Conservation (phyloP, 2,888 invertebrate species). For the Polyommatus iphigenia region DNA sequence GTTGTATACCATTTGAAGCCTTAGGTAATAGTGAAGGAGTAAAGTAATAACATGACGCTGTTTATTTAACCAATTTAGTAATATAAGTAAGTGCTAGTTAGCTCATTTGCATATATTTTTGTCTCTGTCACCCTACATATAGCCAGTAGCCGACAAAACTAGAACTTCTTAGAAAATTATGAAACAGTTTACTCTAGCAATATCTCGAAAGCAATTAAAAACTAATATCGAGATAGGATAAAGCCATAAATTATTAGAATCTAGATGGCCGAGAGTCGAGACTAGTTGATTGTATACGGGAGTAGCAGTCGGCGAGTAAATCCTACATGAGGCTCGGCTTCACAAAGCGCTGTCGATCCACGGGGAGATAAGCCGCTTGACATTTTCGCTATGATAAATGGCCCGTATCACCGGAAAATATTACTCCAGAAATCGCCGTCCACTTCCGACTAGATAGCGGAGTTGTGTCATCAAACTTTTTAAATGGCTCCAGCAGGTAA, state of each 20-base stretch:
- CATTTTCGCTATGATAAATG: conserved; percentile 29
- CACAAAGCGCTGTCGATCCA: conserved; percentile 28
- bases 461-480: background rate
- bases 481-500: background rate
- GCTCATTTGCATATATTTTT: background rate
- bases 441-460: conserved; percentile 10
- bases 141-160: background rate
- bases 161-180: background rate
- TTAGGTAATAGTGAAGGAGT: background rate
- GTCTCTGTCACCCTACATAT: background rate
- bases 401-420: conserved; percentile 22
- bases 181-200: background rate
- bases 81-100: background rate
- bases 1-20: background rate
- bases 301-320: conserved; percentile 22
- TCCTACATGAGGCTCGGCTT: conserved; percentile 26
- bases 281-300: conserved; percentile 20
- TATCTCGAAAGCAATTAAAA: conserved; percentile 6
- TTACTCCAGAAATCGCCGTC: conserved; percentile 11
- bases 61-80: background rate
- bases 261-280: conserved; percentile 16
- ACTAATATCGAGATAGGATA: conserved; percentile 23
- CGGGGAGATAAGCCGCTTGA: conserved; percentile 22
- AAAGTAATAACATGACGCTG: background rate
- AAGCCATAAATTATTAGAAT: conserved; percentile 20